Percentiles rank a stretch among this genome's conserved stretches.
Conservation (phyloP, 2,113 vertebrate species). For the Prinia subflava region DNA sequence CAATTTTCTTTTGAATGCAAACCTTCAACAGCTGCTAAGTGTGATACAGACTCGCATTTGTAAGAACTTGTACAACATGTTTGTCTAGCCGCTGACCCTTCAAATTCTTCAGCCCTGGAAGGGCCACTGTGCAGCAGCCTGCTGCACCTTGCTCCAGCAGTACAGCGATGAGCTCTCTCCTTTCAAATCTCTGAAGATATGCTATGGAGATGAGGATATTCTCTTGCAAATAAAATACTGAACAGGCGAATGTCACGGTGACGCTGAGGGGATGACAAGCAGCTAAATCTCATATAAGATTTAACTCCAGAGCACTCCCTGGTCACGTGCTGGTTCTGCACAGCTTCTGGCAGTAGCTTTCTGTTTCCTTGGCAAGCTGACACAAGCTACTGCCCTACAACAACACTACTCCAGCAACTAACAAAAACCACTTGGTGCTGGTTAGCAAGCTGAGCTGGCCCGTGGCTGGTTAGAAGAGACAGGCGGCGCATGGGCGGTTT, state of each 20-base stretch:
- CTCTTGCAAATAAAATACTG: not conserved
- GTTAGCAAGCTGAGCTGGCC: not conserved
- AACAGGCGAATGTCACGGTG: not conserved
- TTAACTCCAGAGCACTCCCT: not conserved
- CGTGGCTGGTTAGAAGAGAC: accelerated
- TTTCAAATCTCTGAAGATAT: not conserved
- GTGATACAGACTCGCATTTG: not conserved
- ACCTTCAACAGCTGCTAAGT: not conserved
- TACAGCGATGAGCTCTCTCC: not conserved
- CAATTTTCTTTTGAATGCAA: not conserved
- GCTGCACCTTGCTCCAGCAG: not conserved
- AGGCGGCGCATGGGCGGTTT: accelerated
- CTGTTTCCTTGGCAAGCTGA: not conserved
- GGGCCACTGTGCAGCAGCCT: not conserved
- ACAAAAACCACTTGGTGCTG: not conserved
- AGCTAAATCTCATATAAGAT: not conserved
- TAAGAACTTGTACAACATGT: not conserved
- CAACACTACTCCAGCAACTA: not conserved
- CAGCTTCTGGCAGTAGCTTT: not conserved
- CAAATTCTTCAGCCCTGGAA: not conserved
- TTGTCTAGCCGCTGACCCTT: not conserved
- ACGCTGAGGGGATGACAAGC: not conserved
- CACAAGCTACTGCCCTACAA: not conserved
- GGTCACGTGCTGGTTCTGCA: not conserved
- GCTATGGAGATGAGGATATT: not conserved